These are phyloP conservation scores for Drosophila anceps DNA, from an alignment of 2,888 invertebrate genomes.

Conservation along the genomic window DNA sequence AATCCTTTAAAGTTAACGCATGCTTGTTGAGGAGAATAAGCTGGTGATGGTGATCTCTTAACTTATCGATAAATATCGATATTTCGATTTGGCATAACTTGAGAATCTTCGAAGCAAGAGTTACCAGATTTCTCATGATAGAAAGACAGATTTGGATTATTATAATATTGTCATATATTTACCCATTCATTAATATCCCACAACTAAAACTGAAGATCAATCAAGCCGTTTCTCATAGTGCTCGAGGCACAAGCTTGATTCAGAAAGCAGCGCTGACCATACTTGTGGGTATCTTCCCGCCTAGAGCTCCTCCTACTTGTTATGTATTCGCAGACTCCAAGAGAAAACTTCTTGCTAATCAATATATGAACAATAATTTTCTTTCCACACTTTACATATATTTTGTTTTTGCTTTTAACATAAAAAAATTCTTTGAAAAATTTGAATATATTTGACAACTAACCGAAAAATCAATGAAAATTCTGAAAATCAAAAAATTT, in stretches of 20 bases:
- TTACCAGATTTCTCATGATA: too few relatives aligned
- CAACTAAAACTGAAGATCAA: not conserved
- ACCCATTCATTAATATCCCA: not conserved
- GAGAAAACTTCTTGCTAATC: not conserved
- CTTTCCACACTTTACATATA: not conserved
- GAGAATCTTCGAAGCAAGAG: not conserved
- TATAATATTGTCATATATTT: too few relatives aligned
- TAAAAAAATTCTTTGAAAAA: not conserved
- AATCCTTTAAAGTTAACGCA: not conserved
- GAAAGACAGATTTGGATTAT: too few relatives aligned
- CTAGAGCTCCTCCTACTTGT: not conserved
- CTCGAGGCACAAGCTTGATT: too few relatives aligned
- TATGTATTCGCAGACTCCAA: too few relatives aligned
- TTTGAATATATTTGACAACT: slow-evolving; percentile 4
- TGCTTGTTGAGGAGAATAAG: too few relatives aligned
- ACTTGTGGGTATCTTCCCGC: too few relatives aligned
- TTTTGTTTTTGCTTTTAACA: not conserved
- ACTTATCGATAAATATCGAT: not conserved
- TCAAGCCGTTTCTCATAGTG: too few relatives aligned
- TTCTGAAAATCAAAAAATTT: not conserved
- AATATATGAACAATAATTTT: slow-evolving; percentile 1
- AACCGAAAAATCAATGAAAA: slow-evolving; percentile 9
- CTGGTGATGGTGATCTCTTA: not conserved
- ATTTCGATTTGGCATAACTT: too few relatives aligned
- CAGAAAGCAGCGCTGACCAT: too few relatives aligned